Evolutionary conservation across 2,888 invertebrate genomes (phyloP).

Genomic region (Parnassius smintheus): DNA sequence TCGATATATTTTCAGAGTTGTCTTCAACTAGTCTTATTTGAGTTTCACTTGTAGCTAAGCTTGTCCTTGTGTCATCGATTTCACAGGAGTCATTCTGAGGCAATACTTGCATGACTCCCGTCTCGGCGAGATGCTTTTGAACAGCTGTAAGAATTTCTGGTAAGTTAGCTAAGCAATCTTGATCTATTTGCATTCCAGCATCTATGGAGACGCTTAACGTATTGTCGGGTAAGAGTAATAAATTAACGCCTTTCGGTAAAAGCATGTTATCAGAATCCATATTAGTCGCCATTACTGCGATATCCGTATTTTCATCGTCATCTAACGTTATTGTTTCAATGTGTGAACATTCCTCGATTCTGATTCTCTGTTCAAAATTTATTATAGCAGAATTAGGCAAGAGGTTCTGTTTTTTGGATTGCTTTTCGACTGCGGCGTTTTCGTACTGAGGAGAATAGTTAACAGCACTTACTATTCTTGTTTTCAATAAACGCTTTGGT

Average conservation of each 20-base stretch:
- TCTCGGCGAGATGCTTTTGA: conserved; percentile 38
- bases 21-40: not conserved
- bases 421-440: not conserved
- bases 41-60: not conserved
- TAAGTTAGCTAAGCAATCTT: conserved; percentile 36
- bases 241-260: conserved; percentile 45
- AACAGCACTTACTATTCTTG: not conserved
- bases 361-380: not conserved
- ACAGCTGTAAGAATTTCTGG: conserved; percentile 44
- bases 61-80: not conserved
- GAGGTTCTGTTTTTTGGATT: not conserved
- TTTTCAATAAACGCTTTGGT: not conserved
- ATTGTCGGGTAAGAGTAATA: conserved; percentile 44
- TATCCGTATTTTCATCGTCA: conserved; percentile 8
- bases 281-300: conserved; percentile 4
- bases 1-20: not conserved
- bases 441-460: not conserved
- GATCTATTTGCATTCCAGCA: conserved; percentile 35
- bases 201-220: conserved; percentile 42
- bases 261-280: conserved; percentile 24
- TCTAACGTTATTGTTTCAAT: conserved; percentile 16
- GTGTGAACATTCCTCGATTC: not conserved
- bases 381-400: not conserved
- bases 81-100: not conserved
- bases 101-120: not conserved